Evolutionary conservation across 2,797 vertebrate species (phyloP).

Genomic region (Platalea minor): DNA sequence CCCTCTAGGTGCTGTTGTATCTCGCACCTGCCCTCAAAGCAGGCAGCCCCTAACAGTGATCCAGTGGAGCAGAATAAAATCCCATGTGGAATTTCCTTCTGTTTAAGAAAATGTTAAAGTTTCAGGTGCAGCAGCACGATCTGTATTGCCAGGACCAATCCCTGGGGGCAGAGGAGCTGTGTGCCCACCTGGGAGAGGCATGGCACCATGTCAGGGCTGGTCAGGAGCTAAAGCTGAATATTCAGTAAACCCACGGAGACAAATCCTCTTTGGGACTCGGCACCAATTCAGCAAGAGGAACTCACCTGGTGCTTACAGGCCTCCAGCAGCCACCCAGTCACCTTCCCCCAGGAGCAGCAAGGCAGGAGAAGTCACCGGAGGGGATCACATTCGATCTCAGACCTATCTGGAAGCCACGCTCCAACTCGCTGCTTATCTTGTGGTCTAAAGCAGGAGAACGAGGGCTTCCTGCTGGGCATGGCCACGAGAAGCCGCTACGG

Average conservation of each 20-base stretch:
- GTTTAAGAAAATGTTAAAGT: background rate
- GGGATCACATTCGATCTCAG: background rate
- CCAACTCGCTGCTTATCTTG: fast-evolving
- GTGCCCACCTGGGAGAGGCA: background rate
- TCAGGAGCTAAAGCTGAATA: background rate
- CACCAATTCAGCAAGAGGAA: background rate
- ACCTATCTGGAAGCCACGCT: background rate
- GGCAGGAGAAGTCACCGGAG: background rate
- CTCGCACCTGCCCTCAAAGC: background rate
- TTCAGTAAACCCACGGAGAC: background rate
- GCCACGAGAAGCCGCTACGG: fast-evolving
- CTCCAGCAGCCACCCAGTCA: background rate
- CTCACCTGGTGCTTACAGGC: fast-evolving
- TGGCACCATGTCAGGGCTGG: fast-evolving
- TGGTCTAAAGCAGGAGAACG: background rate
- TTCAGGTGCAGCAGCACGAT: background rate
- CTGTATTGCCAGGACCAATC: background rate
- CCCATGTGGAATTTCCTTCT: fast-evolving
- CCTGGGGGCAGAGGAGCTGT: background rate
- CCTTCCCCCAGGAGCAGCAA: background rate
- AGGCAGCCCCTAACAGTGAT: background rate
- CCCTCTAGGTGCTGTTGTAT: background rate
- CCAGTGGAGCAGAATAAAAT: background rate
- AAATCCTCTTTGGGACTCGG: background rate
- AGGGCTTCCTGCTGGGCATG: background rate